These are phyloP conservation scores for Orussus abietinus DNA, from an alignment of 1,140 invertebrate genomes.

Conservation along the genomic window DNA sequence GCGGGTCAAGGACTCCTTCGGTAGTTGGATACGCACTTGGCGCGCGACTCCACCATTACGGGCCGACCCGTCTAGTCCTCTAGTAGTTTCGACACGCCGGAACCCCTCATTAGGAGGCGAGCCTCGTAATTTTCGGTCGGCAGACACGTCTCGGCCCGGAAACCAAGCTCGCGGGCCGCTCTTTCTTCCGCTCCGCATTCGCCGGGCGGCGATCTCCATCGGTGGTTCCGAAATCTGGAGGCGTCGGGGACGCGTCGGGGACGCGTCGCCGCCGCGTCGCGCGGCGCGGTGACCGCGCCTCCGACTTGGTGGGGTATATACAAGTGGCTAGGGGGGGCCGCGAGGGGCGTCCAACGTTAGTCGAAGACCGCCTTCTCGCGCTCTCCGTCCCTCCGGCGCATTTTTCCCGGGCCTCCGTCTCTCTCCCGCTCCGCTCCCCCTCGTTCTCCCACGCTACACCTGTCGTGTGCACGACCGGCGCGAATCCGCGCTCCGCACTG, in stretches of 20 bases:
- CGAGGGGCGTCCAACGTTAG: slow-evolving; percentile 48
- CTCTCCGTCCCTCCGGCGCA: slow-evolving; percentile 12
- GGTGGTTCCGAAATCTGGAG: too few relatives aligned
- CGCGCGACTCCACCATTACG: too few relatives aligned
- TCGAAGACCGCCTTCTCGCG: slow-evolving; percentile 45
- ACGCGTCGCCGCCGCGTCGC: too few relatives aligned
- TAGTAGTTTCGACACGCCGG: slow-evolving; percentile 34
- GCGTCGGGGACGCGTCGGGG: too few relatives aligned
- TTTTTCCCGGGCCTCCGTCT: slow-evolving; percentile 18
- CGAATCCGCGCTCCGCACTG: too few relatives aligned
- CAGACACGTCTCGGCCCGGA: slow-evolving; percentile 22
- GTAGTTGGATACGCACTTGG: too few relatives aligned
- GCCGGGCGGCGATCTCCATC: too few relatives aligned
- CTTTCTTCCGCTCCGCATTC: too few relatives aligned
- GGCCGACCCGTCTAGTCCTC: too few relatives aligned
- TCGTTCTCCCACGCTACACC: slow-evolving; percentile 48
- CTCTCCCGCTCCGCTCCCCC: slow-evolving; percentile 24
- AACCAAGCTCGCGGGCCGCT: too few relatives aligned
- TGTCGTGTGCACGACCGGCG: slow-evolving; percentile 36
- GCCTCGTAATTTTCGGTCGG: slow-evolving; percentile 34
- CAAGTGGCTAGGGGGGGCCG: too few relatives aligned
- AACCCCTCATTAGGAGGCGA: slow-evolving; percentile 30
- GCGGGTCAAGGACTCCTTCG: too few relatives aligned
- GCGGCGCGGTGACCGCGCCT: slow-evolving; percentile 24
- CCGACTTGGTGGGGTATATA: slow-evolving; percentile 25